Percentiles rank a stretch among this genome's conserved stretches.
phyloP scores from a whole-genome alignment of 2,113 vertebrate species.

The Epinephelus cyanopodus region DNA sequence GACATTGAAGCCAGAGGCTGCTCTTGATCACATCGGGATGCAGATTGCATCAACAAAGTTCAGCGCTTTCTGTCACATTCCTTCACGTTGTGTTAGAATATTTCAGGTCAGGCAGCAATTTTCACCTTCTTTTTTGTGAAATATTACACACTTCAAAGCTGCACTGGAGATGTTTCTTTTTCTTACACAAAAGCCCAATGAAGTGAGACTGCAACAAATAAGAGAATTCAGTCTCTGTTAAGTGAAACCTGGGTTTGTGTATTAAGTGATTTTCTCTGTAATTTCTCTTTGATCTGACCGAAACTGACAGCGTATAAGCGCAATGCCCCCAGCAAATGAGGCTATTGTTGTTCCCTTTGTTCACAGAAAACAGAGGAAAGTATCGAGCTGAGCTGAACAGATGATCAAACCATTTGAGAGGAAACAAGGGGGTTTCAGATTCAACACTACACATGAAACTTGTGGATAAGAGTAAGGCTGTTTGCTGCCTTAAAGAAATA shows the following conservation, averaged over 20 bases:
- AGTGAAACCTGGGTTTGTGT: background rate
- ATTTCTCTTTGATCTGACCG: slow-evolving; percentile 1
- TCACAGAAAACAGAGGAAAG: background rate
- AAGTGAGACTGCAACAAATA: slow-evolving; percentile 3
- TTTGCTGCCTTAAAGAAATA: background rate
- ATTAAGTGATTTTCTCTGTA: slow-evolving; percentile 11
- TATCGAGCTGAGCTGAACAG: too few relatives aligned
- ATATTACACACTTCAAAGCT: slow-evolving; percentile 16
- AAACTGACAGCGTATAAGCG: background rate
- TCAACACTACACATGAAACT: background rate
- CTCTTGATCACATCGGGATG: slow-evolving; percentile 35
- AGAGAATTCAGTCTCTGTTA: background rate
- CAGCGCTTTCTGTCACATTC: slow-evolving; percentile 25
- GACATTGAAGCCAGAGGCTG: slow-evolving; percentile 40
- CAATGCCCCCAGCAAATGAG: background rate
- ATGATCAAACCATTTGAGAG: too few relatives aligned
- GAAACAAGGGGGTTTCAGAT: background rate
- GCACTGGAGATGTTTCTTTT: background rate
- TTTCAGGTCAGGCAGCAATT: slow-evolving; percentile 35
- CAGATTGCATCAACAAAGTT: slow-evolving; percentile 45
- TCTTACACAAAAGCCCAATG: background rate
- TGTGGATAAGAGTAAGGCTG: background rate
- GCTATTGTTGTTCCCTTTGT: background rate
- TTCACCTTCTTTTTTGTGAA: slow-evolving; percentile 17
- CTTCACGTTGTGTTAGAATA: slow-evolving; percentile 16